Percentiles rank a stretch among this genome's conserved stretches.
These are phyloP conservation scores for Turnix velox DNA, from an alignment of 2,113 vertebrate species.

Conservation along the genomic window DNA sequence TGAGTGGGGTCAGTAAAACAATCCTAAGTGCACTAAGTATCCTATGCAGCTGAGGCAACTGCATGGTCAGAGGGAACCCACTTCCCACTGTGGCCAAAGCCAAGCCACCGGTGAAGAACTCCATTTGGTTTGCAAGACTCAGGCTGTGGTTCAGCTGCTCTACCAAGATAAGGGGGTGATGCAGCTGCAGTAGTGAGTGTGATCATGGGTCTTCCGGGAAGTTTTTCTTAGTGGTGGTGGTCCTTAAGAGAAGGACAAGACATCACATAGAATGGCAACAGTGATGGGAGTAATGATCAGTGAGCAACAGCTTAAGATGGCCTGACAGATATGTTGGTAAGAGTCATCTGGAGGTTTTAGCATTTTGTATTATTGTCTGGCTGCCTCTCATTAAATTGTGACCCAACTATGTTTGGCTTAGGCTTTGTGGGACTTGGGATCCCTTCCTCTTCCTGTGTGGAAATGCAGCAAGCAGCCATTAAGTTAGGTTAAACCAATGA, in stretches of 20 bases:
- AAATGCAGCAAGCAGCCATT: not conserved
- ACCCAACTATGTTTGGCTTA: not conserved
- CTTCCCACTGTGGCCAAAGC: not conserved
- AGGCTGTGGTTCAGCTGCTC: not conserved
- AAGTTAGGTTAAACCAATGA: not conserved
- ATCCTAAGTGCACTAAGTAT: not conserved
- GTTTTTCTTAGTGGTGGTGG: not conserved
- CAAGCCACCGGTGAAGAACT: not conserved
- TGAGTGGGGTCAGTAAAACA: not conserved
- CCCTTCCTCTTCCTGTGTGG: not conserved
- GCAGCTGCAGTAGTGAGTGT: accelerated
- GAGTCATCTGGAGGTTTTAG: not conserved
- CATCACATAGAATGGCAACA: not conserved
- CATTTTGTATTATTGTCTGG: not conserved
- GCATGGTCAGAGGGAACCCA: not conserved
- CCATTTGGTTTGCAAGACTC: accelerated
- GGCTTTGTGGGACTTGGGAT: not conserved
- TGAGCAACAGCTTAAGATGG: not conserved
- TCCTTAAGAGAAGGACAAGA: not conserved
- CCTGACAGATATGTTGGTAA: not conserved
- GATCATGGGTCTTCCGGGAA: accelerated
- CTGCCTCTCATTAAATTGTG: not conserved
- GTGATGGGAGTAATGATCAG: not conserved
- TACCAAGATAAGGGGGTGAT: not conserved
- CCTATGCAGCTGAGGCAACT: not conserved